phyloP scores from a whole-genome alignment of 92 coral and sea anemone species.

The Chrysogorgia sp. region DNA sequence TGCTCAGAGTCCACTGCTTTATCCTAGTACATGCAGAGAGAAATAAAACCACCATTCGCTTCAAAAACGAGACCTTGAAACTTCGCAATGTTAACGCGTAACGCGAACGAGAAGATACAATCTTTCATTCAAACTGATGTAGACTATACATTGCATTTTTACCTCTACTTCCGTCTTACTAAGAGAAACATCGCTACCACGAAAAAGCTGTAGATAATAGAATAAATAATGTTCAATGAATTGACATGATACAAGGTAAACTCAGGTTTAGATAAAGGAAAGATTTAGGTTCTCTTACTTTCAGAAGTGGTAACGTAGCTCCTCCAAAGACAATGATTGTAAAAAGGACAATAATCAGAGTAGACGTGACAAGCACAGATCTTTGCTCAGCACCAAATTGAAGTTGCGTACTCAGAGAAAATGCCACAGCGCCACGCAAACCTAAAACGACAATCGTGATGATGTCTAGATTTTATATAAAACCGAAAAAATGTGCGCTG shows the following conservation, averaged over 20 bases:
- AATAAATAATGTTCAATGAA: no score
- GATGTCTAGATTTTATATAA: neutral
- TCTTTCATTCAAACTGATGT: no score
- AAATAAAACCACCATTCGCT: neutral
- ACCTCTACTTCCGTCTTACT: constrained; percentile 99
- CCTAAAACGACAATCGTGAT: constrained; percentile 65
- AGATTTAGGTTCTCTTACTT: constrained; percentile 59
- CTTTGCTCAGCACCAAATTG: constrained; percentile 87
- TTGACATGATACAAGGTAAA: neutral
- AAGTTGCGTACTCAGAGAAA: constrained; percentile 94
- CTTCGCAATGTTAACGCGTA: no score
- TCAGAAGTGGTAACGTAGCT: constrained; percentile 90
- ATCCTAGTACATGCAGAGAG: constrained; percentile 60
- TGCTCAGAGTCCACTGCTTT: constrained; percentile 97
- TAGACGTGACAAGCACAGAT: constrained; percentile 91
- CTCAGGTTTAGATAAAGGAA: neutral
- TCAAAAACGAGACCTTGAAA: no score
- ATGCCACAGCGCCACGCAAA: constrained; percentile 97
- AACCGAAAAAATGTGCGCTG: neutral
- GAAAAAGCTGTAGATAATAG: constrained; percentile 64
- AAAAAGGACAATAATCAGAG: constrained; percentile 88
- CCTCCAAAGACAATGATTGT: constrained; percentile 89
- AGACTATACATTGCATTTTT: neutral
- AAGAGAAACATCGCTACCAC: constrained; percentile 77
- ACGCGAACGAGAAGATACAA: no score